Conservation (phyloP, 1,140 invertebrate species). For the Penaeus japonicus region DNA sequence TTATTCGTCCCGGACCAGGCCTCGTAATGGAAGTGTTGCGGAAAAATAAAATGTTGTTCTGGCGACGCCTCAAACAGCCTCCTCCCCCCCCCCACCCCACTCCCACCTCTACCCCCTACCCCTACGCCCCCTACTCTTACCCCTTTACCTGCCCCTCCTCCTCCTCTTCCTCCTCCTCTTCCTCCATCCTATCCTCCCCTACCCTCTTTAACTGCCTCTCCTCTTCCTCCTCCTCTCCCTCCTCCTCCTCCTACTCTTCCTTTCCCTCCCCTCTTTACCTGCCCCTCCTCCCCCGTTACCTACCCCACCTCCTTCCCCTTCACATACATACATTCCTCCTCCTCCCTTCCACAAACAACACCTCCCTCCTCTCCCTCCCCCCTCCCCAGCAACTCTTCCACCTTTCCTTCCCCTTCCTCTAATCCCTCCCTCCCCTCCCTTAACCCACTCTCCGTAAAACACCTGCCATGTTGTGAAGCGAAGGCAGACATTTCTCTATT, state of each 20-base stretch:
- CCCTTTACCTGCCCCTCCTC: too few species aligned
- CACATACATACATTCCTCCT: too few species aligned
- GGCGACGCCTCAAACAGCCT: neutral
- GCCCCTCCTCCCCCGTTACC: neutral
- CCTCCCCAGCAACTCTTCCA: neutral
- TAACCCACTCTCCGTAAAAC: neutral
- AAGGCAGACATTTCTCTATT: neutral
- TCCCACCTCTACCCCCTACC: too few species aligned
- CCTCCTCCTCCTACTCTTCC: too few species aligned
- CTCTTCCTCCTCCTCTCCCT: neutral
- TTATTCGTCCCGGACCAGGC: neutral
- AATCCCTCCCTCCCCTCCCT: too few species aligned
- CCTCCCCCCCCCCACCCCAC: neutral
- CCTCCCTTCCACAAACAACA: neutral
- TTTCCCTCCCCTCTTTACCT: too few species aligned
- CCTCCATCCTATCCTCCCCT: neutral
- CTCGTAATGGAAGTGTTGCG: neutral
- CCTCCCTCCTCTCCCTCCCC: too few species aligned
- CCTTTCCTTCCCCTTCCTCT: too few species aligned
- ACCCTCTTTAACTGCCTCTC: neutral
- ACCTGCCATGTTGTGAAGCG: too few species aligned
- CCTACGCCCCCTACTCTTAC: too few species aligned
- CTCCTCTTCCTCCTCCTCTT: neutral
- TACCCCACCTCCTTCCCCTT: neutral
- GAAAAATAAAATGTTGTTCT: conserved; percentile 14